phyloP scores from a whole-genome alignment of 2,888 invertebrate genomes.

The Dyspetes luteomarginatus region DNA sequence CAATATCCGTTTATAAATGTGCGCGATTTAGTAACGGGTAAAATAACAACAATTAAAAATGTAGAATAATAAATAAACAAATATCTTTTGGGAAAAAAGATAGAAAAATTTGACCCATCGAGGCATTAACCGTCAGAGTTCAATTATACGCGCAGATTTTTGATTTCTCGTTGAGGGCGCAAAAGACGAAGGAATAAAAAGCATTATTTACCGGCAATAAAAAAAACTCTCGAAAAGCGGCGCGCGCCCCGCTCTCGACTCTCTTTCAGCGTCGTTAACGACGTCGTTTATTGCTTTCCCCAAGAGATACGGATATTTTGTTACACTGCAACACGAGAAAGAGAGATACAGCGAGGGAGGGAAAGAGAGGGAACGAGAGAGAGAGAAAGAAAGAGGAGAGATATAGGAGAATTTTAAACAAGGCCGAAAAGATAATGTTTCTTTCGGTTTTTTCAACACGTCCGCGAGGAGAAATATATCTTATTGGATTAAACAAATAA shows the following conservation, averaged over 20 bases:
- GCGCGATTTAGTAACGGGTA: background rate
- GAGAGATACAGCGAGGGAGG: background rate
- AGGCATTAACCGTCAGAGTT: conserved; percentile 75
- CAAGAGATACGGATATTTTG: conserved; percentile 80
- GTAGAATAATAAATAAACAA: conserved; percentile 41
- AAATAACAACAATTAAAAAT: background rate
- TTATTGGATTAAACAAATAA: background rate
- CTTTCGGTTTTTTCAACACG: background rate
- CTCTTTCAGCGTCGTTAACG: conserved; percentile 79
- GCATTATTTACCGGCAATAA: conserved; percentile 82
- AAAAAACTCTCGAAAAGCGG: conserved; percentile 74
- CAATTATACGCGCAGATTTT: conserved; percentile 78
- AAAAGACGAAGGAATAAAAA: conserved; percentile 77
- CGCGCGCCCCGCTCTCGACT: conserved; percentile 66
- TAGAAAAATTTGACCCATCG: conserved; percentile 76
- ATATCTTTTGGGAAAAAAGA: conserved; percentile 58
- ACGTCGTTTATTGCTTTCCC: conserved; percentile 81
- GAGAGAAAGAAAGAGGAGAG: background rate
- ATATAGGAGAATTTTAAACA: background rate
- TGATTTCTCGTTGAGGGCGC: conserved; percentile 69
- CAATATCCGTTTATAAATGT: background rate
- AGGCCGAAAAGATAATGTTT: background rate
- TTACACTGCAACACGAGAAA: conserved; percentile 69
- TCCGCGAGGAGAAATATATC: background rate
- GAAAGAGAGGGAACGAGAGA: conserved; percentile 2